These are phyloP conservation scores for Gadus chalcogrammus DNA, from an alignment of 2,113 vertebrate genomes.

Conservation along the genomic window DNA sequence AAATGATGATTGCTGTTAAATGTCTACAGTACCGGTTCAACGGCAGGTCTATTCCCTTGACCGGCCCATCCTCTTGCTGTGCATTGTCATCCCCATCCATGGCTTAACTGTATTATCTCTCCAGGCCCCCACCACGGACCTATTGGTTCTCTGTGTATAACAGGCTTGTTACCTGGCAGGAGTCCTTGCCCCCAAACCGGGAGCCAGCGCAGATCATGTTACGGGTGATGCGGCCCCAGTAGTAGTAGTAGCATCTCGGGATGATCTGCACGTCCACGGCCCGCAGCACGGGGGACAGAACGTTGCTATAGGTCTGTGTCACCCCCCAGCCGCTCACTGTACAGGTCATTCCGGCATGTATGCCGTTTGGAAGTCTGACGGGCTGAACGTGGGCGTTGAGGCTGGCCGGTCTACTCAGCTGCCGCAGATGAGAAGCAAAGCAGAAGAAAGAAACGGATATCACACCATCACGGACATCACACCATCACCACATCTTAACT, in stretches of 20 bases:
- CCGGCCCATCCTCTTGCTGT: no score
- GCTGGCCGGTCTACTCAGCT: slow-evolving; percentile 62
- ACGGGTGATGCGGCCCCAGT: slow-evolving; percentile 52
- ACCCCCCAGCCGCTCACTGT: slow-evolving; percentile 76
- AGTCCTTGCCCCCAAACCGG: slow-evolving; percentile 68
- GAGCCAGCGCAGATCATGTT: slow-evolving; percentile 76
- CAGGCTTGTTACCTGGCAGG: slow-evolving; percentile 66
- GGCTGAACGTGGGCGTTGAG: slow-evolving; percentile 62
- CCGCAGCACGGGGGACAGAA: slow-evolving; percentile 63
- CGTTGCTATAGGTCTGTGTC: slow-evolving; percentile 50
- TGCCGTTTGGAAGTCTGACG: rapidly evolving
- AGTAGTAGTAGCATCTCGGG: slow-evolving; percentile 49
- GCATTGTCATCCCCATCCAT: no score
- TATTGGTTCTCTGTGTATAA: no score
- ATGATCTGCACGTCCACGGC: slow-evolving; percentile 62
- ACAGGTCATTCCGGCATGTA: slow-evolving; percentile 20
- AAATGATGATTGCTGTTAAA: no score
- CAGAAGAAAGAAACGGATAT: background rate
- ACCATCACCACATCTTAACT: background rate
- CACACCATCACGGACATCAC: background rate
- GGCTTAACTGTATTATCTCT: no score
- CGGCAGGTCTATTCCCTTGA: no score
- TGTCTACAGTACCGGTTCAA: no score
- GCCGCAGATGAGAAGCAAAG: slow-evolving; percentile 1
- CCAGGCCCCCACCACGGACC: no score